These are phyloP conservation scores for Crenuchus spilurus DNA, from an alignment of 2,797 vertebrate genomes.

Conservation along the genomic window DNA sequence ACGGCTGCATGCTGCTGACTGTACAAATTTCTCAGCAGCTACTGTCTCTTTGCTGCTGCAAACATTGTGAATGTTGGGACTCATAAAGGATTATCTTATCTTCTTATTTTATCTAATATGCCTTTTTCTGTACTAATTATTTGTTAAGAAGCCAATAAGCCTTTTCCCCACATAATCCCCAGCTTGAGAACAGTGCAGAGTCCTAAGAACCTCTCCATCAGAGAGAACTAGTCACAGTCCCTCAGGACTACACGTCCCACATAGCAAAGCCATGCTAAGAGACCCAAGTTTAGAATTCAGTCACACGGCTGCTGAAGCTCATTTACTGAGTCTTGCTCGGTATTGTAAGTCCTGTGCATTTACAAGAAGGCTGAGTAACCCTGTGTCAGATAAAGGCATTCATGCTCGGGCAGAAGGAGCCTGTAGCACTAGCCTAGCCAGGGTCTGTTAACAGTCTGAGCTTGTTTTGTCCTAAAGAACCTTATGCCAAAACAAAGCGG, in stretches of 20 bases:
- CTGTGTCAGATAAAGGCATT: neutral
- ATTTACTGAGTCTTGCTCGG: neutral
- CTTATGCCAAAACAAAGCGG: conserved; percentile 1
- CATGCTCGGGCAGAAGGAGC: neutral
- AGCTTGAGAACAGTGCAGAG: neutral
- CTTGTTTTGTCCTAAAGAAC: neutral
- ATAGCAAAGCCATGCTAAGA: conserved; percentile 1
- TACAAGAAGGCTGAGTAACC: neutral
- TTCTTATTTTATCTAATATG: no score
- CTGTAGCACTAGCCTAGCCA: neutral
- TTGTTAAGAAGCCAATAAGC: neutral
- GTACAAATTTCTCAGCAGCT: no score
- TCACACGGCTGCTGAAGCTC: conserved; percentile 9
- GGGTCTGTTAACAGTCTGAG: neutral
- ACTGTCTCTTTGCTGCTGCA: no score
- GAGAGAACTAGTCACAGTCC: conserved; percentile 14
- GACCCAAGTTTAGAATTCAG: neutral
- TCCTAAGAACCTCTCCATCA: no score
- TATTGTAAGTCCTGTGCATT: conserved; percentile 18
- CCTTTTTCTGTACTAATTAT: no score
- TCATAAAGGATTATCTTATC: no score
- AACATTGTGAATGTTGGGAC: no score
- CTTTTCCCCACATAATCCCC: conserved; percentile 32
- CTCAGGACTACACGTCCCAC: conserved; percentile 3
- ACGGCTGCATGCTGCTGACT: no score